Conservation (phyloP, 2,113 vertebrate genomes). For the Nerophis ophidion region DNA sequence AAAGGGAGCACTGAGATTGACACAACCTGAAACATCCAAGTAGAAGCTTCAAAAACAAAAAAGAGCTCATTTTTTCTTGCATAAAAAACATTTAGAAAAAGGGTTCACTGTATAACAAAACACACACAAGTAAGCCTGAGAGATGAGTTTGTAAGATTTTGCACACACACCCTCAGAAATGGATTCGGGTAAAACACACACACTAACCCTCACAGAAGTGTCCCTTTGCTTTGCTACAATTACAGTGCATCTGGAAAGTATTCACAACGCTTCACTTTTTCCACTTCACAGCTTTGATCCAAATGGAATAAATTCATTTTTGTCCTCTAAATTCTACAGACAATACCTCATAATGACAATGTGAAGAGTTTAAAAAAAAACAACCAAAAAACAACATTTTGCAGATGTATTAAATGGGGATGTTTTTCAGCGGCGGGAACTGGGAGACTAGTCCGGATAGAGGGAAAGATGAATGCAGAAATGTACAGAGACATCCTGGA, state of each 20-base stretch:
- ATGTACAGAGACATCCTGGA: not conserved
- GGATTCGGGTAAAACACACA: slow-evolving; percentile 2
- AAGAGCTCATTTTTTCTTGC: slow-evolving; percentile 61
- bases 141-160: slow-evolving; percentile 41
- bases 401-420: too few species aligned
- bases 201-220: slow-evolving; percentile 25
- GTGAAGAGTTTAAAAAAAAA: too few species aligned
- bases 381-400: too few species aligned
- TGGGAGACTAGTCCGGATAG: too few species aligned
- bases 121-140: slow-evolving; percentile 62
- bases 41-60: slow-evolving; percentile 44
- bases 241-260: slow-evolving; percentile 25
- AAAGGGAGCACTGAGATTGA: slow-evolving; percentile 46
- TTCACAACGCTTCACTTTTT: too few species aligned
- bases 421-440: too few species aligned
- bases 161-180: slow-evolving; percentile 19
- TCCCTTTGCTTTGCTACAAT: slow-evolving; percentile 33
- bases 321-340: too few species aligned
- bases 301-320: too few species aligned
- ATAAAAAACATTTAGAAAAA: slow-evolving; percentile 74
- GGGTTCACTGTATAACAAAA: slow-evolving; percentile 50
- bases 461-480: too few species aligned
- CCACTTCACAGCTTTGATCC: too few species aligned
- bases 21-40: slow-evolving; percentile 34
- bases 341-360: too few species aligned